Evolutionary conservation across 2,113 vertebrate genomes (phyloP).

Genomic region (Limnothrissa miodon): DNA sequence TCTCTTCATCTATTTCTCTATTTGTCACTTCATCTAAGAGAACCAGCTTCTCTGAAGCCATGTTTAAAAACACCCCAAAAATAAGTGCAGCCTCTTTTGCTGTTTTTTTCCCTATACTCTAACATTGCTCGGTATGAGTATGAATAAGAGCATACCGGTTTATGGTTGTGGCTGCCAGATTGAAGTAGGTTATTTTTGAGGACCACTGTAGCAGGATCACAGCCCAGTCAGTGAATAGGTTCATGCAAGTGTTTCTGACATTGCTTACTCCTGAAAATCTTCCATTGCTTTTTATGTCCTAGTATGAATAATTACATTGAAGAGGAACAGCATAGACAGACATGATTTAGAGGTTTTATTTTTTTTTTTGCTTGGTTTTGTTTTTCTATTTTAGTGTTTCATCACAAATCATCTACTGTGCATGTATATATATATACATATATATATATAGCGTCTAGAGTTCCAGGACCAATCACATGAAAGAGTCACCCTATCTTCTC

Average conservation of each 20-base stretch:
- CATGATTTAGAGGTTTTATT: neutral
- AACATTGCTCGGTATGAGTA: no score
- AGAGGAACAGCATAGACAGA: neutral
- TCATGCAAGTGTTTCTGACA: neutral
- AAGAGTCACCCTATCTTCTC: slow-evolving; percentile 31
- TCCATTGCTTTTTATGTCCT: neutral
- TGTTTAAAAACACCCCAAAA: no score
- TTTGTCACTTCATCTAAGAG: neutral
- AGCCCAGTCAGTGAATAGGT: neutral
- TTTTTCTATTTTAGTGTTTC: neutral
- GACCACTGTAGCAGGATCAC: neutral
- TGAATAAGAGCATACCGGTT: neutral
- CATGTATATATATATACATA: no score
- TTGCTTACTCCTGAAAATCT: neutral
- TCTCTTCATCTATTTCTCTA: slow-evolving; percentile 39
- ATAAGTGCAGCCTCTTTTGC: no score
- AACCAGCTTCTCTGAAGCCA: no score
- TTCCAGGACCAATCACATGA: slow-evolving; percentile 30
- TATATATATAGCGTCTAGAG: no score
- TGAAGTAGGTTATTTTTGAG: neutral
- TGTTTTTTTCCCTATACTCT: no score
- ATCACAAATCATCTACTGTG: neutral
- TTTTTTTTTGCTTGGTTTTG: no score
- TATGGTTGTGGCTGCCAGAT: neutral
- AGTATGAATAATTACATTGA: neutral